phyloP scores from a whole-genome alignment of 2,113 vertebrate genomes.

The Erythrocebus patas region DNA sequence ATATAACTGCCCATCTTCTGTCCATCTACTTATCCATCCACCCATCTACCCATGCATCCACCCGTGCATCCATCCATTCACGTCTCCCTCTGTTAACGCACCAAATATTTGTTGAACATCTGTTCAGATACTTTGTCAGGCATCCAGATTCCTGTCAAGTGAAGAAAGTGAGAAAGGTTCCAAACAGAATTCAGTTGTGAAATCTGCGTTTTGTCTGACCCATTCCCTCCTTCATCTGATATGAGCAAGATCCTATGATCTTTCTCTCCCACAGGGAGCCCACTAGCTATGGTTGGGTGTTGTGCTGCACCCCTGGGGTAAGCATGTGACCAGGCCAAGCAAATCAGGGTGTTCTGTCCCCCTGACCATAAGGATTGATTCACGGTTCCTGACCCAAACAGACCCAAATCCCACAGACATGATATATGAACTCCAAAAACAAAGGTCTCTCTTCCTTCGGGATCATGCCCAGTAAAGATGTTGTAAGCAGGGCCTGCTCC shows the following conservation, averaged over 20 bases:
- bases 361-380: not conserved
- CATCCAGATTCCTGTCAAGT: not conserved
- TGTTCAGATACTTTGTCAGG: not conserved
- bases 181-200: not conserved
- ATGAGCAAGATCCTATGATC: too few species aligned
- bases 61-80: not conserved
- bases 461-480: not conserved
- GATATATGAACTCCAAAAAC: not conserved
- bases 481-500: not conserved
- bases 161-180: not conserved
- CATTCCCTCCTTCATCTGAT: not conserved
- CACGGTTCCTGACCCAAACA: not conserved
- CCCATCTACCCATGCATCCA: not conserved
- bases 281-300: not conserved
- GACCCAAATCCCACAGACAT: not conserved
- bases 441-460: not conserved
- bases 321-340: not conserved
- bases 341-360: not conserved
- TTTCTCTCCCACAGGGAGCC: not conserved
- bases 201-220: not conserved
- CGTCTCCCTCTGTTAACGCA: too few species aligned
- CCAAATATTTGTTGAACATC: not conserved
- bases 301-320: not conserved
- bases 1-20: not conserved
- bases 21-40: not conserved